These are phyloP conservation scores for Euphydryas editha DNA, from an alignment of 2,888 invertebrate genomes.

Conservation along the genomic window DNA sequence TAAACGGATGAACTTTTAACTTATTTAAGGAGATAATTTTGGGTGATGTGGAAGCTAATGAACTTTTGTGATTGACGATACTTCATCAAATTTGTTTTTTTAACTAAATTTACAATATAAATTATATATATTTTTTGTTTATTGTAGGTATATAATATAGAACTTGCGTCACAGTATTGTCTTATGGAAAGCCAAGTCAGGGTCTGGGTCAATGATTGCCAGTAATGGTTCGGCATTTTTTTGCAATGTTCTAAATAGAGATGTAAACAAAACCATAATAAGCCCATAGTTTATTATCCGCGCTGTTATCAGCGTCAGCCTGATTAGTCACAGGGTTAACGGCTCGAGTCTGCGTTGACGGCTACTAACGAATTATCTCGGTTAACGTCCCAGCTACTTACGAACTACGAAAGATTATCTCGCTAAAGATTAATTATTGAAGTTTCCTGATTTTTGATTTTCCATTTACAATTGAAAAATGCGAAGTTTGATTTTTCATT, in stretches of 20 bases:
- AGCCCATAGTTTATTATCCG: neutral
- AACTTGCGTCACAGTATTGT: too few species aligned
- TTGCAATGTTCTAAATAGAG: neutral
- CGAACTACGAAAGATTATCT: neutral
- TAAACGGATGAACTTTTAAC: constrained; percentile 37
- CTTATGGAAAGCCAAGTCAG: too few species aligned
- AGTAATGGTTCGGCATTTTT: neutral
- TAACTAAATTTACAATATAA: neutral
- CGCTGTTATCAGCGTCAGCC: constrained; percentile 16
- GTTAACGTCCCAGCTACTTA: constrained; percentile 11
- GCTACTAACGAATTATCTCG: constrained; percentile 19
- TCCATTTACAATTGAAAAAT: neutral
- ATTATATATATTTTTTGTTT: too few species aligned
- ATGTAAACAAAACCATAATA: neutral
- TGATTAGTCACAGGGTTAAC: constrained; percentile 30
- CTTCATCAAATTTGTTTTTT: constrained; percentile 2
- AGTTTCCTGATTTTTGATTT: neutral
- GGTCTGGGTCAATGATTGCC: too few species aligned
- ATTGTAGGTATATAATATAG: too few species aligned
- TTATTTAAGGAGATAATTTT: constrained; percentile 16
- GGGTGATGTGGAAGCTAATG: constrained; percentile 18
- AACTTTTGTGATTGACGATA: constrained; percentile 1
- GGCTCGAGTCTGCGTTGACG: constrained; percentile 10
- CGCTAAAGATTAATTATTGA: too few species aligned
- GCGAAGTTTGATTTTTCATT: neutral